These are phyloP conservation scores for Orcinus orca DNA, from an alignment of 2,113 vertebrate genomes.

Conservation along the genomic window DNA sequence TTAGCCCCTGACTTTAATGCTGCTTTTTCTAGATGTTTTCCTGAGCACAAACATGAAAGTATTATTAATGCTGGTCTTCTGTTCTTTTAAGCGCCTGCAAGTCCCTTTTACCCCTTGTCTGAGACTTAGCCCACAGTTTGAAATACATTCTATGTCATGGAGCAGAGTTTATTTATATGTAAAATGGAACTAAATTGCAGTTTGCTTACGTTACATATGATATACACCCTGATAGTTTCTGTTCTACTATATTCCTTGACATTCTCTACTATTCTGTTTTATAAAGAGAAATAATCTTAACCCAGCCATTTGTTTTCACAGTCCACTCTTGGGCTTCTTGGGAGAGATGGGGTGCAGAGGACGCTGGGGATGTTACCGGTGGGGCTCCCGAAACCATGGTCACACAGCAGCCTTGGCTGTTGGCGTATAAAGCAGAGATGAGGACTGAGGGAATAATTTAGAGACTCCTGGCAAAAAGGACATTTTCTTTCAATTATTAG, in stretches of 20 bases:
- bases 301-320: fast-evolving
- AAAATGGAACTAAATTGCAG: neutral
- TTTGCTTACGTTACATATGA: neutral
- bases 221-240: neutral
- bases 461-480: neutral
- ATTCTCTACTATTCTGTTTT: neutral
- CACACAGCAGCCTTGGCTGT: fast-evolving
- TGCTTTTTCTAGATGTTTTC: neutral
- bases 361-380: fast-evolving
- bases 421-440: fast-evolving
- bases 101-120: neutral
- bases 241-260: too few relatives aligned
- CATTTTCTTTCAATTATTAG: neutral
- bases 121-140: neutral
- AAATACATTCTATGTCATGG: neutral
- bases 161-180: neutral
- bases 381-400: neutral
- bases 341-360: too few relatives aligned
- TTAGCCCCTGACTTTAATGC: fast-evolving
- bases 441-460: neutral
- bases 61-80: fast-evolving
- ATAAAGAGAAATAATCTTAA: neutral
- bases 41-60: neutral
- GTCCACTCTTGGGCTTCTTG: fast-evolving
- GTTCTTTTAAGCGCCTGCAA: neutral